Base-by-base conservation (phyloP, 2,888 invertebrate species). In the Lasioglossum malachurum region DNA sequence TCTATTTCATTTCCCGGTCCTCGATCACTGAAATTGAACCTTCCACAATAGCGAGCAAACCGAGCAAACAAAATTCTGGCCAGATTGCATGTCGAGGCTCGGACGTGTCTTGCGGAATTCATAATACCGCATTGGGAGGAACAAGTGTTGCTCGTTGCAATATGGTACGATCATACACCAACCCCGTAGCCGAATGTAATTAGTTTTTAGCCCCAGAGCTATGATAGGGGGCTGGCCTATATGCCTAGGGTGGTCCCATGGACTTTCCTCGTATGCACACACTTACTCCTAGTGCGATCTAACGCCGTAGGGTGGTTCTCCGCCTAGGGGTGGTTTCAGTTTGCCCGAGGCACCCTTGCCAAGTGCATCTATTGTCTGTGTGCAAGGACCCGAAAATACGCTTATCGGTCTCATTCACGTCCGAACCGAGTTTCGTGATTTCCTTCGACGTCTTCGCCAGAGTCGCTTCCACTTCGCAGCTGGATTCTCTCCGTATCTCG, bases 291-390 rank as follows among this genome's bases (percentile, higher is more conserved):
- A 76, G 83, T 77, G 79, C 80, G 79, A 88, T 87, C 75, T 81
- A 76, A 82, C 84, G 78, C 82, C 53, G 88, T 76, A 90, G 92
- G 93, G 92, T 91, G 90, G 86, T 88, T 86, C 88, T 83, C 78
- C 90, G 93, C 92, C 92, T 86, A 89, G 88, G 93, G 94, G 93
- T 90, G 91, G 88, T 91, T 93, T 94, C 94, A 94, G 94, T 94
- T 94, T 91, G 94, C 94, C 91, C 86, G 91, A 86, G 94, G 92
- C 94, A 92, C 93, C 94, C 93, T 89, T 89, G 88, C 93, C 94
- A 94, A 94, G 94, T 94, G 94, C 94, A 94, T 91, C 93, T 90
- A 94, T 94, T 94, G 94, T 94, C 88, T 88, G 92, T 89, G 91
- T 92, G 92, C 93, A 94, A 92, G 90, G 92, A 93, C 92, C 88